Evolutionary conservation across 2,113 vertebrate species (phyloP).

Genomic region (Lynx canadensis): DNA sequence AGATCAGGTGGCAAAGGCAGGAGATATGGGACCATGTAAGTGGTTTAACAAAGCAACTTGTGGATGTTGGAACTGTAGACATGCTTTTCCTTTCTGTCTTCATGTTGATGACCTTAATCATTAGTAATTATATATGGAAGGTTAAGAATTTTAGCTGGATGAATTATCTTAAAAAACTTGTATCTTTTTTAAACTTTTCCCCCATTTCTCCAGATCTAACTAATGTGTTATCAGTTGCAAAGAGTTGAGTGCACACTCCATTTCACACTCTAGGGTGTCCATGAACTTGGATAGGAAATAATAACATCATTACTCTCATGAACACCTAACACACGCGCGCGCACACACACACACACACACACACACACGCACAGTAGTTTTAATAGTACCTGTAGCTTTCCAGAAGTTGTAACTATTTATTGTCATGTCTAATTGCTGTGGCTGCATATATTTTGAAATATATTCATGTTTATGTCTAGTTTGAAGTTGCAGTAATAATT

Average conservation of each 20-base stretch:
- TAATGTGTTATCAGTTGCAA: not conserved
- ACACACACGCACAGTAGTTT: not conserved
- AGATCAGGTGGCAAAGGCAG: not conserved
- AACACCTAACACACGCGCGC: not conserved
- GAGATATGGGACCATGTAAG: not conserved
- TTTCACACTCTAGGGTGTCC: not conserved
- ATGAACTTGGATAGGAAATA: not conserved
- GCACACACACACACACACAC: not conserved
- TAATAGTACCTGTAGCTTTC: not conserved
- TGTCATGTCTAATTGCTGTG: not conserved
- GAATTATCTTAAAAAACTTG: not conserved
- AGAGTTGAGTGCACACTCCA: not conserved
- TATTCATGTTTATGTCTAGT: not conserved
- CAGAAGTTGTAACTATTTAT: not conserved
- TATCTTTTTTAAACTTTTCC: not conserved
- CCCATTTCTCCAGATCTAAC: not conserved
- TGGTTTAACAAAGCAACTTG: not conserved
- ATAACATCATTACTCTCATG: not conserved
- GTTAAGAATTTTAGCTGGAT: not conserved
- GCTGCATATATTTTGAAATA: not conserved
- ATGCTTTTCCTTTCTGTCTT: not conserved
- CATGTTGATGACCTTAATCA: not conserved
- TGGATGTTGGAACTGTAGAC: not conserved
- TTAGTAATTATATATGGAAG: not conserved
- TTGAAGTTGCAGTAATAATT: not conserved